phyloP scores from a whole-genome alignment of 2,113 vertebrate species.

The Apistogramma diplotaenia region DNA sequence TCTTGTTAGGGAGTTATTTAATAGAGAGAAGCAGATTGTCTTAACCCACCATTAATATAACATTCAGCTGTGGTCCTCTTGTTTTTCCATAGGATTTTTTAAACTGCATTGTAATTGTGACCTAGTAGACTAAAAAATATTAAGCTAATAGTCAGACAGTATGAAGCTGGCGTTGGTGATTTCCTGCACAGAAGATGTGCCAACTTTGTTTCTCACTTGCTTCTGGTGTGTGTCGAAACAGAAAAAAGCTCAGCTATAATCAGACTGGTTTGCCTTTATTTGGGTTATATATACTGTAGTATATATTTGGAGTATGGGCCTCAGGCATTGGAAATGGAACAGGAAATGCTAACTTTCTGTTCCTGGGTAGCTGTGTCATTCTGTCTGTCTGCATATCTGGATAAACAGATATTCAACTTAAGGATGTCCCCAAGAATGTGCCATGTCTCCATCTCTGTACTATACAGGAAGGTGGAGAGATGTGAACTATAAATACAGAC shows the following conservation, averaged over 20 bases:
- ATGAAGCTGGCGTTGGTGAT: neutral
- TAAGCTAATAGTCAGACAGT: neutral
- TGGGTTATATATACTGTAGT: neutral
- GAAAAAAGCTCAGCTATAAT: neutral
- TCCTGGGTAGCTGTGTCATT: too few species aligned
- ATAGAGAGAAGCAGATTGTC: slow-evolving; percentile 5
- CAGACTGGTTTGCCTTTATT: neutral
- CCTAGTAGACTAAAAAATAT: neutral
- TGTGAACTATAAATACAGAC: neutral
- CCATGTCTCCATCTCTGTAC: neutral
- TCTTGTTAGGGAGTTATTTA: slow-evolving; percentile 33
- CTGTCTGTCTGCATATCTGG: neutral
- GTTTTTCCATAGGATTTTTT: neutral
- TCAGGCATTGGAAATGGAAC: neutral
- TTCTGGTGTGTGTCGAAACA: neutral
- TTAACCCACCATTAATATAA: slow-evolving; percentile 10
- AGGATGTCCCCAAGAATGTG: neutral
- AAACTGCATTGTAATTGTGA: neutral
- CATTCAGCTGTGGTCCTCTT: neutral
- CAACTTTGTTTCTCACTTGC: accelerated
- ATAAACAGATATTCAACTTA: neutral
- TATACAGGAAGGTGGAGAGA: neutral
- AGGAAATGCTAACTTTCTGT: neutral
- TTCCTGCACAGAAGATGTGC: neutral
- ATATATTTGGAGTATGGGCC: neutral